These are phyloP conservation scores for Cheilosia variabilis DNA, from an alignment of 2,888 invertebrate species.

Conservation along the genomic window DNA sequence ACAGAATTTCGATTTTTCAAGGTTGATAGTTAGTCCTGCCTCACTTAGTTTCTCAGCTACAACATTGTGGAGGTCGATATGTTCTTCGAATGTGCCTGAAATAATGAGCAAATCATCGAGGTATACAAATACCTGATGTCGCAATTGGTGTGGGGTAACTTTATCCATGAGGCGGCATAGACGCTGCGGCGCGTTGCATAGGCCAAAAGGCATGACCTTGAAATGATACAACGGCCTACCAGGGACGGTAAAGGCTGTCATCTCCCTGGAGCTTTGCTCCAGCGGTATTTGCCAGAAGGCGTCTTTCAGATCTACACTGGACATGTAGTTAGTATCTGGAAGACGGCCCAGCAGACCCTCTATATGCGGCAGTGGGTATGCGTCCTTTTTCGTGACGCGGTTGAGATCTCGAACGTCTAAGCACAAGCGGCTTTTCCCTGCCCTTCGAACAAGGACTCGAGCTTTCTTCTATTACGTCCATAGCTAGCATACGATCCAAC, in stretches of 20 bases:
- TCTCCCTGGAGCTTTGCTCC: not conserved
- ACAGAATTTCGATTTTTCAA: not conserved
- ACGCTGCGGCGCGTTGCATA: not conserved
- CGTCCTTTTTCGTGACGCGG: not conserved
- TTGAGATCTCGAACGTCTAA: slow-evolving; percentile 6
- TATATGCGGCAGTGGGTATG: not conserved
- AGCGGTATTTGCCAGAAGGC: slow-evolving; percentile 13
- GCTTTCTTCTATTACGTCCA: slow-evolving; percentile 23
- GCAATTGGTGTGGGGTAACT: not conserved
- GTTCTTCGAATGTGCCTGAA: slow-evolving; percentile 3
- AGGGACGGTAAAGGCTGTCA: slow-evolving; percentile 1
- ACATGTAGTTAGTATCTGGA: slow-evolving; percentile 3
- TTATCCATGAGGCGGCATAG: not conserved
- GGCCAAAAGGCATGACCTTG: slow-evolving; percentile 2
- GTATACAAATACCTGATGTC: slow-evolving; percentile 7
- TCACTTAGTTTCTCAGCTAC: not conserved
- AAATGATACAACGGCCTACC: slow-evolving; percentile 3
- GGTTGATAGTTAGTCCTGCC: not conserved
- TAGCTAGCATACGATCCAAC: slow-evolving; percentile 13
- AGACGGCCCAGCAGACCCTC: slow-evolving; percentile 3
- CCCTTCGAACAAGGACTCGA: not conserved
- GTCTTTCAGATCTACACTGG: not conserved
- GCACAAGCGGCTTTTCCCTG: not conserved
- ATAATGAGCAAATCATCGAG: slow-evolving; percentile 8
- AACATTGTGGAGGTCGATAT: not conserved